Evolutionary conservation across 2,797 vertebrate species (phyloP).

Genomic region (Gastrophryne carolinensis): DNA sequence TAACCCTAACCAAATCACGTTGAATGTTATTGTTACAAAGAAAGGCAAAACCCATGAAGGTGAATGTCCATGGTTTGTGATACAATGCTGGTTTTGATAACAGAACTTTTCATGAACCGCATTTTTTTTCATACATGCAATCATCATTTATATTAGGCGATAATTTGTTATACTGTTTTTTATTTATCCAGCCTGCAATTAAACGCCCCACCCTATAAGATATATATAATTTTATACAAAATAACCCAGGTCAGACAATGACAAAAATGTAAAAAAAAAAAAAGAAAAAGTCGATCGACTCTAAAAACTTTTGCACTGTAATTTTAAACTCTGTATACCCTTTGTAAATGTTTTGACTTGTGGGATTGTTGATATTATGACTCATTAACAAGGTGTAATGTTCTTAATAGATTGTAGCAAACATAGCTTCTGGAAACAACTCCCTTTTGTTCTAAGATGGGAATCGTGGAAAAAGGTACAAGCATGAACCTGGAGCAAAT

Average conservation of each 20-base stretch:
- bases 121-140: conserved; percentile 13
- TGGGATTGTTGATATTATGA: neutral
- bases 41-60: conserved; percentile 47
- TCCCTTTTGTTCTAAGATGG: neutral
- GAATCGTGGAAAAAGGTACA: neutral
- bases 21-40: conserved; percentile 61
- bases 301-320: conserved; percentile 21
- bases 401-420: neutral
- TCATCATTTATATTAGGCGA: conserved; percentile 1
- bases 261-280: too few relatives aligned
- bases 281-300: conserved; percentile 29
- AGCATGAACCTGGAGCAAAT: neutral
- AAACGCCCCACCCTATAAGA: neutral
- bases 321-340: neutral
- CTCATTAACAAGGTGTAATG: neutral
- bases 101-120: conserved; percentile 48
- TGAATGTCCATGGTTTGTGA: conserved; percentile 59
- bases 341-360: neutral
- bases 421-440: neutral
- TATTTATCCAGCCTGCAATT: neutral
- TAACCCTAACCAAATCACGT: conserved; percentile 62
- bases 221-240: neutral
- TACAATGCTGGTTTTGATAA: conserved; percentile 52
- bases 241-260: neutral
- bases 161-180: neutral